These are phyloP conservation scores for Lepus americanus DNA, from an alignment of 2,113 vertebrate species.

Conservation along the genomic window DNA sequence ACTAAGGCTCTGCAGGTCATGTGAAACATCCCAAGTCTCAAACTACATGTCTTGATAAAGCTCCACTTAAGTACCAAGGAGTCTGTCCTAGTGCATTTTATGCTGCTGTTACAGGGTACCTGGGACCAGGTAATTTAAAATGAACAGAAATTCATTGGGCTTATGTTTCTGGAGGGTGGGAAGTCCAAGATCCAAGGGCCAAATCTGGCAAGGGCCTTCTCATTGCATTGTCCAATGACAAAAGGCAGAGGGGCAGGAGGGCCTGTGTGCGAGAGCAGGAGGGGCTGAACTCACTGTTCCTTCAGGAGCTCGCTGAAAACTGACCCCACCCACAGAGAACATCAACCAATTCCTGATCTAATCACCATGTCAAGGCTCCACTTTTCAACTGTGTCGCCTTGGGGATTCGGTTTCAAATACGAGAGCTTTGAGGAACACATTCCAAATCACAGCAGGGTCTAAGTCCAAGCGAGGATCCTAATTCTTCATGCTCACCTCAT, in stretches of 20 bases:
- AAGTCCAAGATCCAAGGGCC: not conserved
- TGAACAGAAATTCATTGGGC: not conserved
- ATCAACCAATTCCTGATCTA: not conserved
- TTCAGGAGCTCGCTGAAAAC: not conserved
- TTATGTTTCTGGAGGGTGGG: not conserved
- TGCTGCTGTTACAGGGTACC: not conserved
- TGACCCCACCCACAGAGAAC: not conserved
- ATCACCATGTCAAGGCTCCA: not conserved
- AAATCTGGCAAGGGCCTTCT: not conserved
- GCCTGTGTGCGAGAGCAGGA: accelerated
- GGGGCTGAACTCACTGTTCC: not conserved
- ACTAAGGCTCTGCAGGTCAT: not conserved
- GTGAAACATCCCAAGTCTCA: not conserved
- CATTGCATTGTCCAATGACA: not conserved
- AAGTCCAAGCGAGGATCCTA: not conserved
- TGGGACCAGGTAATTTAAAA: not conserved
- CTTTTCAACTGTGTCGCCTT: too few relatives aligned
- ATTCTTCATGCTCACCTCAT: not conserved
- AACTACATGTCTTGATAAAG: not conserved
- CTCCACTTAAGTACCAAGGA: accelerated
- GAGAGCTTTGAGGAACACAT: not conserved
- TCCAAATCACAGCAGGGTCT: not conserved
- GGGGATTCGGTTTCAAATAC: not conserved
- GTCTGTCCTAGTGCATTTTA: not conserved
- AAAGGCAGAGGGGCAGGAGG: not conserved